A percentile compares a stretch with the other conserved stretches of the same genome.
These are phyloP conservation scores for Heliocidaris erythrogramma DNA, from an alignment of 35 echinoderm and acorn worm species.

Conservation along the genomic window DNA sequence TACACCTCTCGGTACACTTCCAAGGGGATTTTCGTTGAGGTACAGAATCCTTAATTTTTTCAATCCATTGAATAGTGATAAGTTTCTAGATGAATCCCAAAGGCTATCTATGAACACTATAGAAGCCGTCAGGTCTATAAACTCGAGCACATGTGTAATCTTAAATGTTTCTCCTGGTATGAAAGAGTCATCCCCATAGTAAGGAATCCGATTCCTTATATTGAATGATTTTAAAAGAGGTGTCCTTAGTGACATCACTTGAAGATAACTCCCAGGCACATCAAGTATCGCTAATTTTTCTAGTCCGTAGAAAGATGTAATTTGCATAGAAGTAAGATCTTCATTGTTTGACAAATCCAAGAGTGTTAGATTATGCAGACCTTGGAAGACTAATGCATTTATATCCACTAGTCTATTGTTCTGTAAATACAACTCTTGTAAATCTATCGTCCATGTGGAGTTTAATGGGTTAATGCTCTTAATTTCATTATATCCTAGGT, in stretches of 20 bases:
- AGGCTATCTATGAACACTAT: neutral
- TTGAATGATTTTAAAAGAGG: neutral
- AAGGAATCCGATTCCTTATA: neutral
- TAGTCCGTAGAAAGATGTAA: neutral
- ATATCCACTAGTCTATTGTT: neutral
- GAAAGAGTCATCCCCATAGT: neutral
- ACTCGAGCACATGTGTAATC: neutral
- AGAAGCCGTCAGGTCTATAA: neutral
- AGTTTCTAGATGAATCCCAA: neutral
- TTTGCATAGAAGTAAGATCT: neutral
- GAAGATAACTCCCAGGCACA: neutral
- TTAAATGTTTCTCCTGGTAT: neutral
- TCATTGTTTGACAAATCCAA: neutral
- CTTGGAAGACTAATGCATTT: neutral
- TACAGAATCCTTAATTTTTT: neutral
- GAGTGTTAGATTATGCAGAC: neutral
- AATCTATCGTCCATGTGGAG: neutral
- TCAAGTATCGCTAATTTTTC: neutral
- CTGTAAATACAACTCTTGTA: slow-evolving; percentile 1
- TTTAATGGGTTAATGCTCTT: neutral
- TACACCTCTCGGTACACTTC: neutral
- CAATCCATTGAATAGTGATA: neutral
- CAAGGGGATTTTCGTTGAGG: neutral
- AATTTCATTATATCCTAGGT: neutral
- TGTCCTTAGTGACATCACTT: neutral